Percentiles rank a stretch among this genome's conserved stretches.
Conservation (phyloP, 2,113 vertebrate species). For the Indri indri region DNA sequence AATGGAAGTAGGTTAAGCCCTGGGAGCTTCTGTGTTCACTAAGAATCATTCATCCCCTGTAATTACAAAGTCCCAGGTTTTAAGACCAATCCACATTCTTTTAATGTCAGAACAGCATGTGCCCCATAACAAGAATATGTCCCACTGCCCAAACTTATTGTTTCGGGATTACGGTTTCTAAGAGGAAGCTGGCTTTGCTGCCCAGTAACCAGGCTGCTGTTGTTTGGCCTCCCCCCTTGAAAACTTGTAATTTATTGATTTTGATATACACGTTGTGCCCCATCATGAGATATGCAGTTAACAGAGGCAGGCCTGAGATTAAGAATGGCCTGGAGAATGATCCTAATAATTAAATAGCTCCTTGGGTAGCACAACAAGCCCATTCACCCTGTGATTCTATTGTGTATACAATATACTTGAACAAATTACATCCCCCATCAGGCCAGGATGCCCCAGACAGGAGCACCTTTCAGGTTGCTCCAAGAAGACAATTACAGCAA, state of each 20-base stretch:
- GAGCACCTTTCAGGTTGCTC: neutral
- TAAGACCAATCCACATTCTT: slow-evolving; percentile 7
- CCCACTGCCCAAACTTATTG: slow-evolving; percentile 2
- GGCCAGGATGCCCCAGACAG: neutral
- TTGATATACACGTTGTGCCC: neutral
- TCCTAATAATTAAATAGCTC: slow-evolving; percentile 16
- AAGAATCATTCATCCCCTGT: neutral
- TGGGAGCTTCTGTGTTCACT: neutral
- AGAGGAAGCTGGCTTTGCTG: slow-evolving; percentile 39
- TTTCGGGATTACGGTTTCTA: slow-evolving; percentile 47
- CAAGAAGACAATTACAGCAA: slow-evolving; percentile 17
- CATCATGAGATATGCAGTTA: slow-evolving; percentile 12
- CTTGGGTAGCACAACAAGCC: neutral
- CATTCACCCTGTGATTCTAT: slow-evolving; percentile 11
- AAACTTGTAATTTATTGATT: slow-evolving; percentile 48
- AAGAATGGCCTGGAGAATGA: neutral
- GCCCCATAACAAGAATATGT: neutral
- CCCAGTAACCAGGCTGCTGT: neutral
- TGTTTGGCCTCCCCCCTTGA: neutral
- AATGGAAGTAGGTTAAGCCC: neutral
- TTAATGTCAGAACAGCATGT: slow-evolving; percentile 44
- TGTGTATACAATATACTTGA: slow-evolving; percentile 39
- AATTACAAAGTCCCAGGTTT: slow-evolving; percentile 22
- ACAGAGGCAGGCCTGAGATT: neutral
- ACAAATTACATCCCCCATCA: neutral